Conservation (phyloP, 2,113 vertebrate species). For the Rhinolophus ferrumequinum region DNA sequence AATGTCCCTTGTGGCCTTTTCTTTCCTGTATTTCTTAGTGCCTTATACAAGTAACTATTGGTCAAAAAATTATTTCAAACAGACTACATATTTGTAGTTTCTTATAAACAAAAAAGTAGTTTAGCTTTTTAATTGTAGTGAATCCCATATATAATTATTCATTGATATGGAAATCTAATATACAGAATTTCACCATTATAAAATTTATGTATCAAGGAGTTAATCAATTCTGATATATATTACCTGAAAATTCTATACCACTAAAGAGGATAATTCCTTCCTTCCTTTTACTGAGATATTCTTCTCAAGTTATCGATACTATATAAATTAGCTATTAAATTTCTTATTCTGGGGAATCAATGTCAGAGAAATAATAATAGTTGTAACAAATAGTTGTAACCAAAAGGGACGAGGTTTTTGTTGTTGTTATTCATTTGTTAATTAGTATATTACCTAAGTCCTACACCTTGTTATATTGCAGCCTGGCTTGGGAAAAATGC, state of each 20-base stretch:
- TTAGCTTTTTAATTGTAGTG: not conserved
- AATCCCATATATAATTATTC: constrained; percentile 9
- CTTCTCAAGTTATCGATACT: not conserved
- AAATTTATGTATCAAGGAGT: not conserved
- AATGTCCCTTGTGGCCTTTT: not conserved
- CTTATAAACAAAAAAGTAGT: constrained; percentile 46
- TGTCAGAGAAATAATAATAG: constrained; percentile 9
- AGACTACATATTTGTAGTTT: not conserved
- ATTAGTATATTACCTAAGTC: not conserved
- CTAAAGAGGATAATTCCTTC: not conserved
- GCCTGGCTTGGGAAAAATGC: not conserved
- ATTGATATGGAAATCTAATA: constrained; percentile 4
- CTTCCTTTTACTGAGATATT: not conserved
- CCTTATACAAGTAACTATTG: not conserved
- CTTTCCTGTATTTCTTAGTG: not conserved
- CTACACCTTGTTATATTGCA: not conserved
- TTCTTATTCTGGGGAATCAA: constrained; percentile 2
- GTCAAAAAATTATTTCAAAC: constrained; percentile 1
- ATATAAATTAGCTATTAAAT: not conserved
- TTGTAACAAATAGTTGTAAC: not conserved
- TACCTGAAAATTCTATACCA: not conserved
- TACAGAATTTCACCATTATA: not conserved
- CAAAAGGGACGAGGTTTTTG: not conserved
- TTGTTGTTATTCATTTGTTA: not conserved
- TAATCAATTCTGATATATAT: not conserved